phyloP scores from a whole-genome alignment of 2,888 invertebrate genomes.

The Eudasyphora cyanicolor region DNA sequence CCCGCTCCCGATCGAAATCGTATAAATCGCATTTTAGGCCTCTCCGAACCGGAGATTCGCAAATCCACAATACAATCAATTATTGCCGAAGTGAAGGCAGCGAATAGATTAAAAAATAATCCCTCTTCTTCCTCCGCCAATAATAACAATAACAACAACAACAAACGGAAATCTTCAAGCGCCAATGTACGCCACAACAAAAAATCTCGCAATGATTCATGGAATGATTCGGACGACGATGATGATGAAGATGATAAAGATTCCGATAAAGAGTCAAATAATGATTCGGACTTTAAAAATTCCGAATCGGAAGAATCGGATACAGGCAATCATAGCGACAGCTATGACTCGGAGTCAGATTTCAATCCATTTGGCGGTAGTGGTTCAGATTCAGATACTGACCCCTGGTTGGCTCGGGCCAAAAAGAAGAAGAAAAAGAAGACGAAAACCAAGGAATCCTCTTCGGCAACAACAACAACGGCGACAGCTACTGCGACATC shows the following conservation, averaged over 20 bases:
- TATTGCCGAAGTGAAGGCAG: slow-evolving; percentile 68
- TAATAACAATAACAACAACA: slow-evolving; percentile 36
- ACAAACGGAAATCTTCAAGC: slow-evolving; percentile 74
- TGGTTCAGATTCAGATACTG: slow-evolving; percentile 90
- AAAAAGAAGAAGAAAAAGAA: slow-evolving; percentile 81
- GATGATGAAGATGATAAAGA: slow-evolving; percentile 80
- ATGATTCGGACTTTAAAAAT: slow-evolving; percentile 78
- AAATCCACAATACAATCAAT: slow-evolving; percentile 70
- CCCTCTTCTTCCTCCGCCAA: slow-evolving; percentile 61
- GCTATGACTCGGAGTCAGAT: slow-evolving; percentile 88
- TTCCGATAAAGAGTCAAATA: slow-evolving; percentile 77
- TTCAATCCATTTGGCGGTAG: slow-evolving; percentile 93
- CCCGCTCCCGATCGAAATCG: slow-evolving; percentile 95
- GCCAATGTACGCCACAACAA: slow-evolving; percentile 65
- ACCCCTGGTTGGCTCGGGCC: slow-evolving; percentile 90
- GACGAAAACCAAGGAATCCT: slow-evolving; percentile 67
- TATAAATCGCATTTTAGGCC: slow-evolving; percentile 88
- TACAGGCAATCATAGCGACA: slow-evolving; percentile 79
- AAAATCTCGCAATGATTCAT: slow-evolving; percentile 82
- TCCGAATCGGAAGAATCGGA: slow-evolving; percentile 81
- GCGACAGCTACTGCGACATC: slow-evolving; percentile 18
- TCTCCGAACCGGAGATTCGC: slow-evolving; percentile 76
- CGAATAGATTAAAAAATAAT: slow-evolving; percentile 61
- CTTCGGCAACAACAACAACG: slow-evolving; percentile 54
- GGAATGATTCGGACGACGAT: slow-evolving; percentile 74